Percentiles rank a stretch among this genome's conserved stretches.
phyloP scores from a whole-genome alignment of 2,113 vertebrate species.

The Dipodomys merriami region DNA sequence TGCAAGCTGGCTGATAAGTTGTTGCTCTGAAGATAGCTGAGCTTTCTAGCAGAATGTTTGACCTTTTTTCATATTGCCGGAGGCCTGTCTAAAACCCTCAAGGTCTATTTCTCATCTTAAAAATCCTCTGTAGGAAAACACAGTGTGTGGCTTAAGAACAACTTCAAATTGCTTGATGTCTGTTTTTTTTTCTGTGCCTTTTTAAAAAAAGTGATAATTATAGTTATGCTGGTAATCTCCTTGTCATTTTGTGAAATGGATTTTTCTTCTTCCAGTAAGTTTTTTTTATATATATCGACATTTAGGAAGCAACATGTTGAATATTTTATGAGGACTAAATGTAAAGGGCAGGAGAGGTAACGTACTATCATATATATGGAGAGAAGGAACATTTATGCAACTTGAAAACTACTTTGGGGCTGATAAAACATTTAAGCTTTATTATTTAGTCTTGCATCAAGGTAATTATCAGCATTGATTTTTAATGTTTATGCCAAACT shows the following conservation, averaged over 20 bases:
- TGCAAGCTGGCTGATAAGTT: constrained; percentile 93
- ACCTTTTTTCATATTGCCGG: constrained; percentile 86
- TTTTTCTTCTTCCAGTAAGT: constrained; percentile 81
- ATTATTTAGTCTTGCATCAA: constrained; percentile 63
- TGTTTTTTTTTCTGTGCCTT: constrained; percentile 57
- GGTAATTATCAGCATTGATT: constrained; percentile 62
- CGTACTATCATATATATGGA: constrained; percentile 64
- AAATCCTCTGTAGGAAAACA: constrained; percentile 88
- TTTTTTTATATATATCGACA: constrained; percentile 78
- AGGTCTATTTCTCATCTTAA: constrained; percentile 92
- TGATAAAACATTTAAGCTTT: constrained; percentile 59
- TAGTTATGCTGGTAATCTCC: constrained; percentile 77
- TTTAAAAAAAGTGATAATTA: constrained; percentile 80
- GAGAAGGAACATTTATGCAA: constrained; percentile 75
- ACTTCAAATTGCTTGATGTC: constrained; percentile 61
- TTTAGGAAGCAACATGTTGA: constrained; percentile 78
- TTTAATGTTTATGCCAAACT: constrained; percentile 34
- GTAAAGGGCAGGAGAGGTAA: constrained; percentile 80
- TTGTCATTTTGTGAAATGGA: constrained; percentile 81
- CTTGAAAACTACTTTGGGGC: constrained; percentile 76
- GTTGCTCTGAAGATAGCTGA: constrained; percentile 91
- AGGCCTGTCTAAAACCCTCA: constrained; percentile 91
- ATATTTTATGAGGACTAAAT: constrained; percentile 86
- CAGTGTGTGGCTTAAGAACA: constrained; percentile 45
- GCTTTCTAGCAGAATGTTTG: constrained; percentile 93